Percentiles rank a stretch among this genome's conserved stretches.
Evolutionary conservation across 2,797 vertebrate species (phyloP).

Genomic region (Glyptemys insculpta): DNA sequence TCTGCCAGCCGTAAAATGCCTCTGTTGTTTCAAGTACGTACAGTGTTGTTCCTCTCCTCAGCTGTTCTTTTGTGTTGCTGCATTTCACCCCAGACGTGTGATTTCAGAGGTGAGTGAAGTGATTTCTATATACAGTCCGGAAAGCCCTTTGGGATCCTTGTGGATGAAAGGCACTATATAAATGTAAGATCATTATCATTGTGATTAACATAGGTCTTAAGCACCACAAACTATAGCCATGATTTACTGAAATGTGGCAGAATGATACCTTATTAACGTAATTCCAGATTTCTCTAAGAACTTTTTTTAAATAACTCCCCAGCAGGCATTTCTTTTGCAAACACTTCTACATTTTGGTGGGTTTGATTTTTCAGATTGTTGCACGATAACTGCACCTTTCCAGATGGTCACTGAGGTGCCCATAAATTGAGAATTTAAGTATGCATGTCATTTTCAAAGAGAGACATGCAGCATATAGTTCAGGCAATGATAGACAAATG

Average conservation of each 20-base stretch:
- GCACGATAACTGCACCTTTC: background rate
- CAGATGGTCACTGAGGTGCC: background rate
- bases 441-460: background rate
- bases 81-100: background rate
- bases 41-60: background rate
- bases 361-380: background rate
- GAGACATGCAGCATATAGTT: background rate
- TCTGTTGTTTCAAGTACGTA: background rate
- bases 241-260: constrained; percentile 17
- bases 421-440: background rate
- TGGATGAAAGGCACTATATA: constrained; percentile 3
- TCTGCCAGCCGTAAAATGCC: background rate
- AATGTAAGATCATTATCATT: constrained; percentile 26
- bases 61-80: background rate
- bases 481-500: background rate
- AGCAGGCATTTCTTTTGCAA: background rate
- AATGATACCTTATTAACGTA: background rate
- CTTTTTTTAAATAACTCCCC: background rate
- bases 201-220: constrained; percentile 28
- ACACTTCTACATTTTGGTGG: background rate
- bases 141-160: background rate
- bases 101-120: background rate
- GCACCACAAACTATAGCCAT: constrained; percentile 12
- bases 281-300: background rate
- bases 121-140: background rate